Evolutionary conservation across 2,797 vertebrate species (phyloP), one percentile per base, ranked within the genome.

Genomic region (Bucorvus abyssinicus): DNA sequence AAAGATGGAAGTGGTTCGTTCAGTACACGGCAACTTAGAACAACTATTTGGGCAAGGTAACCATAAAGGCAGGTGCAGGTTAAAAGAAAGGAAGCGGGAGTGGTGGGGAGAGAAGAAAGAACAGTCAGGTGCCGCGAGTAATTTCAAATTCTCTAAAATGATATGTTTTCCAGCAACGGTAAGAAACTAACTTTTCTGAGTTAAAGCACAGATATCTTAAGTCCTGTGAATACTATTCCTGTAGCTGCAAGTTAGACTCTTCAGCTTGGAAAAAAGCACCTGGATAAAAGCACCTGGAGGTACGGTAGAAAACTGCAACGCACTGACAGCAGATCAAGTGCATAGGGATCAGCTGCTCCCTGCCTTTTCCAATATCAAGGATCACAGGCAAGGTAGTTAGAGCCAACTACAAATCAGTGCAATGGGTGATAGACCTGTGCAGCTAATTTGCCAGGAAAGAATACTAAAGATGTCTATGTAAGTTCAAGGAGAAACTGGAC

Each of bases 251-350:
- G 29, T n/a, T 67, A 68, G 70, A 45, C 32, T 69, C 61, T 78
- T 83, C 45, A 74, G 50, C 32, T 19, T 45, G 36, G 34, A 53
- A 79, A 74, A 82, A 81, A 77, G 22, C 59, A 56, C 29, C 42
- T 29, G 15, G 13, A 40, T 40, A 68, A 85, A 81, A 81, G 23
- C 59, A 56, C 26, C 47, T 18, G 14, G 12, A 15, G 24, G 65
- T 64, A 78, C 1, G 0, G 13, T 9, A 63, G 19, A 38, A 50
- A 55, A 45, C 67, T 50, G 89, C 61, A 40, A 60, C 78, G 50
- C 60, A 84, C 7, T 1, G 0, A 45, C 0, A 0, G 44, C 45
- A 64, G 67, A 47, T 20, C 52, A 38, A 53, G 27, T 11, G 4
- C 38, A 34, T 2, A 73, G 40, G 17, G 34, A 82, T 84, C 27